Percentiles rank a stretch among this genome's conserved stretches.
phyloP scores from a whole-genome alignment of 1,140 invertebrate species.

The Drosophila punjabiensis region DNA sequence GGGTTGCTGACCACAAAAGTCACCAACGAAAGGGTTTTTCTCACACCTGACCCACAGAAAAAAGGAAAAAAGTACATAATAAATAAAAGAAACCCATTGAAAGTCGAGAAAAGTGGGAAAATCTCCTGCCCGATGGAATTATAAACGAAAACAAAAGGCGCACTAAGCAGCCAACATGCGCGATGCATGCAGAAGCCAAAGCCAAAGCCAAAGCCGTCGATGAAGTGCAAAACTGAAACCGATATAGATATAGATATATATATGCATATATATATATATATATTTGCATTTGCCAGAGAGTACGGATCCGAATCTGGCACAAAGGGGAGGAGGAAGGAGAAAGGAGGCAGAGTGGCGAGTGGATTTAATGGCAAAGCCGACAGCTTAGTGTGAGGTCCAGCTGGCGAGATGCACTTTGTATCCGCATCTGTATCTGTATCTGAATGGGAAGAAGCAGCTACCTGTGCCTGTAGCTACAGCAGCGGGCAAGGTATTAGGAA shows the following conservation, averaged over 20 bases:
- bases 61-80: background rate
- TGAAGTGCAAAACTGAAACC: slow-evolving; percentile 31
- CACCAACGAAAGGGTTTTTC: slow-evolving; percentile 22
- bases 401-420: slow-evolving; percentile 30
- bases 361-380: slow-evolving; percentile 51
- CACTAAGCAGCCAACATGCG: slow-evolving; percentile 21
- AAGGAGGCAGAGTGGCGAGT: slow-evolving; percentile 13
- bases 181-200: slow-evolving; percentile 8
- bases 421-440: slow-evolving; percentile 11
- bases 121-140: slow-evolving; percentile 14
- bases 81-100: slow-evolving; percentile 13
- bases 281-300: slow-evolving; percentile 8
- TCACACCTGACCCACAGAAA: slow-evolving; percentile 1
- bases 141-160: slow-evolving; percentile 34
- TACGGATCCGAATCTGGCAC: slow-evolving; percentile 22
- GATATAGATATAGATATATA: background rate
- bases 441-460: slow-evolving; percentile 4
- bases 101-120: slow-evolving; percentile 8
- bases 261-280: slow-evolving; percentile 4
- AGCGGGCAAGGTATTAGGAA: background rate
- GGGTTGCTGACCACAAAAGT: no score
- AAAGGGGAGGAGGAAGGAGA: slow-evolving; percentile 7
- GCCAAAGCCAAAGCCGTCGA: slow-evolving; percentile 24
- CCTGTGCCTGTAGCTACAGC: background rate
- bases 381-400: slow-evolving; percentile 51